A percentile compares a stretch with the other conserved stretches of the same genome.
These are phyloP conservation scores for Cryptoprocta ferox DNA, from an alignment of 2,797 vertebrate species.

Conservation along the genomic window DNA sequence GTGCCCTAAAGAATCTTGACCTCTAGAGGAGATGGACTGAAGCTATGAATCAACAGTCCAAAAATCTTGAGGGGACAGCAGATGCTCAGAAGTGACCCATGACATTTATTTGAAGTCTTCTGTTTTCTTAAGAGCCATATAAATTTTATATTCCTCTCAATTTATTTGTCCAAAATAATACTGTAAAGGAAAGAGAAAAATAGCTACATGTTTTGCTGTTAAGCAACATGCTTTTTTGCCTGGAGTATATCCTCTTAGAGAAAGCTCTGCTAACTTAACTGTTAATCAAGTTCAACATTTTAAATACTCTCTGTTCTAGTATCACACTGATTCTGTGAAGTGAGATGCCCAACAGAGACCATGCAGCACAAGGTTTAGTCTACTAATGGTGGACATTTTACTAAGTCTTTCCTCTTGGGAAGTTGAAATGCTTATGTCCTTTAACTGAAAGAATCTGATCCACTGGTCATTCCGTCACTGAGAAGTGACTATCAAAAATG, in stretches of 20 bases:
- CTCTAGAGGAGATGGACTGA: neutral
- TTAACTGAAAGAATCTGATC: constrained; percentile 2
- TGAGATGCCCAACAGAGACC: neutral
- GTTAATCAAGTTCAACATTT: neutral
- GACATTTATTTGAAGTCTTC: constrained; percentile 5
- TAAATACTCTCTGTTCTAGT: neutral
- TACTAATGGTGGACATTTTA: neutral
- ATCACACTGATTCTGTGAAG: neutral
- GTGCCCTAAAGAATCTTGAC: neutral
- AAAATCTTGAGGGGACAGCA: neutral
- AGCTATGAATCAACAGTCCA: neutral
- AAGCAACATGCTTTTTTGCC: neutral
- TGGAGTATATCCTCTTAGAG: neutral
- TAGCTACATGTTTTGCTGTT: neutral
- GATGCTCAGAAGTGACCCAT: neutral
- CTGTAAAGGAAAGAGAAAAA: neutral
- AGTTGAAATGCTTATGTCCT: neutral
- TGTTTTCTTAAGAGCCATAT: neutral
- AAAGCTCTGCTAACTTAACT: neutral
- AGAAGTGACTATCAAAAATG: neutral
- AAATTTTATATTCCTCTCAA: no score
- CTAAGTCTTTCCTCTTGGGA: neutral
- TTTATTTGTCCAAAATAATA: neutral
- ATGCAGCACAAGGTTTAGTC: neutral
- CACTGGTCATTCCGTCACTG: neutral